Base-by-base conservation (phyloP, 2,113 vertebrate species). In the Corydoras maculifer region DNA sequence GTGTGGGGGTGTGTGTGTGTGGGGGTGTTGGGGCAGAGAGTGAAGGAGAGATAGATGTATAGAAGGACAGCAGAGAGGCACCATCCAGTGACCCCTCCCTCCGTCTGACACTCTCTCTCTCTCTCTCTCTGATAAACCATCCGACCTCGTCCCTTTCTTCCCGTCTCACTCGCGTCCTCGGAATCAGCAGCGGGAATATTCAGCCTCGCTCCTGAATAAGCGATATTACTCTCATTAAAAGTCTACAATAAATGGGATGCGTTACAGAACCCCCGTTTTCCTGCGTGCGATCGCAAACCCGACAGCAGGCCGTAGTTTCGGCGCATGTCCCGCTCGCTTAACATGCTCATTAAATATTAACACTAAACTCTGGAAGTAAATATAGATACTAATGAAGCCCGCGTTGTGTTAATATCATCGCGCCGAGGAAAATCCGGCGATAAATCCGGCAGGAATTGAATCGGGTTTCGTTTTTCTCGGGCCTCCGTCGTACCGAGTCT, bases 1-100 rank as follows among this genome's bases (percentile, higher is more conserved):
- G 18, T 25, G 18, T 25, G 79, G 73, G 81, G 51, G 35, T 43
- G 35, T 43, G 74, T 25, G 18, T 25, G 18, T 25, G 80, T 80
- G 72, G 62, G 68, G 58, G 75, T 43, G 35, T 43, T 14, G 11
- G n/a, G 43, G 29, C 13, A 50, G 11, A 62, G 67, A 18, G 18
- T 55, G 7, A 30, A 64, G n/a, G 59, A 11, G 14, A 63, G 64
- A 65, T 0, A 25, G 68, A 60, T 43, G 54, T n/a, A 67, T 25
- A 8, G 53, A 62, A 12, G 55, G 62, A 25, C 57, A 53, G 29
- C 61, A 57, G 49, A 43, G 57, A 8, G 35, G 35, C 43, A 30
- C 9, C 25, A 55, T 18, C 68, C 35, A 57, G 53, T 65, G 70
- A 74, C 69, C 69, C 35, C 62, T 12, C 18, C 15, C 65, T 49